Evolutionary conservation across 2,797 vertebrate genomes (phyloP).

Genomic region (Platalea minor): DNA sequence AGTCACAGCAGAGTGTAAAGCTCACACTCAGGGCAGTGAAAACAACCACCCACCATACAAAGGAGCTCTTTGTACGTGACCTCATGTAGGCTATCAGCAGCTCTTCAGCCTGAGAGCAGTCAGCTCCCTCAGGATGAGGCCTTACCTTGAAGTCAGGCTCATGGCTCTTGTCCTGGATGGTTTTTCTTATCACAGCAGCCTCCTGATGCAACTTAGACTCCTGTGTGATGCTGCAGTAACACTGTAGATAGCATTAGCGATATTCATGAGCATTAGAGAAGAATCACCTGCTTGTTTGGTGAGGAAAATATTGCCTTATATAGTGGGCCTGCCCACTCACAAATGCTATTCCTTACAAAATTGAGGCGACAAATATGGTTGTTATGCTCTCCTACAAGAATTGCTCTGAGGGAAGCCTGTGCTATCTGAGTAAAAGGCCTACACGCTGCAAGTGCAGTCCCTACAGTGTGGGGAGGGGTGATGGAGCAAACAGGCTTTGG

Average conservation of each 20-base stretch:
- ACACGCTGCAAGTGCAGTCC: not conserved
- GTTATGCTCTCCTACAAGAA: not conserved
- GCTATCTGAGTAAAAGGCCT: not conserved
- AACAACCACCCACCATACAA: not conserved
- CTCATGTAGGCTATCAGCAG: not conserved
- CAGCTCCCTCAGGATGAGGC: not conserved
- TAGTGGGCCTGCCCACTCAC: not conserved
- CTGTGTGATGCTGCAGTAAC: not conserved
- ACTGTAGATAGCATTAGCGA: not conserved
- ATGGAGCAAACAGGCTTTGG: not conserved
- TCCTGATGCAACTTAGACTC: not conserved
- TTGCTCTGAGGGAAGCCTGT: not conserved
- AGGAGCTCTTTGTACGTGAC: not conserved
- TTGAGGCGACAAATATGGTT: not conserved
- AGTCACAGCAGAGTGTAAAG: not conserved
- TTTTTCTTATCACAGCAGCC: not conserved
- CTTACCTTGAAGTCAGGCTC: not conserved
- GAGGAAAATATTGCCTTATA: not conserved
- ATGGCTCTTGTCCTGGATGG: not conserved
- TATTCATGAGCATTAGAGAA: not conserved
- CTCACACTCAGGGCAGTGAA: not conserved
- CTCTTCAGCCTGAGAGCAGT: not conserved
- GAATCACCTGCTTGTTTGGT: not conserved
- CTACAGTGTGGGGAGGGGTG: accelerated
- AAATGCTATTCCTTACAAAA: not conserved